Evolutionary conservation across 2,797 vertebrate species (phyloP), one percentile per base, ranked within the genome.

Genomic region (Toxotes lorentzi): DNA sequence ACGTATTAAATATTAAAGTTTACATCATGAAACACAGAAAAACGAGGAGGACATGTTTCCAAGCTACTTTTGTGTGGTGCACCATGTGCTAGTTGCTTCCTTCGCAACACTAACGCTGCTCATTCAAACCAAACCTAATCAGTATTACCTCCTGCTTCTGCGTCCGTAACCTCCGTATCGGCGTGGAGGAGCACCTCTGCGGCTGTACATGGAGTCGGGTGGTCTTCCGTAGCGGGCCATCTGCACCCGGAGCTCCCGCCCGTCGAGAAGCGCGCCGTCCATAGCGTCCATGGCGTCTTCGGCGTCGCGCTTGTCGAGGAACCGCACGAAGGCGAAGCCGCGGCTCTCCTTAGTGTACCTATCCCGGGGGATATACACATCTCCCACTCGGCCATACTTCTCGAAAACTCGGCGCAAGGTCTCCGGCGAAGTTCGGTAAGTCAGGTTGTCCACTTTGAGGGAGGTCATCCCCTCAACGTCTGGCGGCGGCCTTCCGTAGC

Each of bases 401-500:
- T 99, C 97, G 30, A 99, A 99, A 1, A 99, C 97, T 7, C 97
- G 96, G 41, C 97, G 94, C 40, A 99, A 92, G 0, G 97, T 98
- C 92, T 99, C 98, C 2, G 98, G 98, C 0, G 97, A 98, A 7
- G 98, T 99, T n/a, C 98, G 96, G 88, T 99, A 99, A 3, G 98
- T 99, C 76, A 99, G 92, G 93, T 99, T 99, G 73, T 99, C 98
- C 90, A 99, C 98, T 93, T 99, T 99, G 43, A 99, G 95, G 61
- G 97, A 99, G 91, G 97, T 98, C 98, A 99, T 99, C 76, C 97
- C 98, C 93, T 99, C 98, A 19, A 99, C 97, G 81, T 98, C 97
- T 61, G 97, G 97, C 53, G 98, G 97, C 79, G 97, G 97, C 59
- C 97, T 97, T 54, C 97, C 97, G 96, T 98, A 99, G 64, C 96